Conservation (phyloP, 2,888 invertebrate species). For the Plemyria rubiginata region DNA sequence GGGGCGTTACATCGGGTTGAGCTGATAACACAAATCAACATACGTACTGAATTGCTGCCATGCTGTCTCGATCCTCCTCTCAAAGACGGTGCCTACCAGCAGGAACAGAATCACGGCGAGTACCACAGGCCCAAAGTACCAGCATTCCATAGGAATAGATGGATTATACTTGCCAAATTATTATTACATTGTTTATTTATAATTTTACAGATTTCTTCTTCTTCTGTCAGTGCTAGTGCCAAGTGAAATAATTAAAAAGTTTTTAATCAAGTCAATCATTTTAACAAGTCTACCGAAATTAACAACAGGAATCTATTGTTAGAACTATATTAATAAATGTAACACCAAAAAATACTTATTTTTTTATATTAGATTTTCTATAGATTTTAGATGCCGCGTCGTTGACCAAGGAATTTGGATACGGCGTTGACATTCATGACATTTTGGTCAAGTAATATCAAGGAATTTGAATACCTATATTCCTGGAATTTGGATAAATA, state of each 20-base stretch:
- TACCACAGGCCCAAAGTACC: constrained; percentile 60
- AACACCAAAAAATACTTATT: too few relatives aligned
- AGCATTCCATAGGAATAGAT: constrained; percentile 59
- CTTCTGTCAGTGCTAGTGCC: too few relatives aligned
- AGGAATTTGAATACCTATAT: too few relatives aligned
- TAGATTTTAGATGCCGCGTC: background rate
- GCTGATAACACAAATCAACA: constrained; percentile 9
- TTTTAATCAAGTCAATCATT: too few relatives aligned
- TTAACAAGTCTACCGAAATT: too few relatives aligned
- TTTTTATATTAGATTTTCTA: too few relatives aligned
- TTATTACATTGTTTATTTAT: constrained; percentile 11
- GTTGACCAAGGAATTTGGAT: constrained; percentile 11
- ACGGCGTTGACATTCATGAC: background rate
- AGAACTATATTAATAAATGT: too few relatives aligned
- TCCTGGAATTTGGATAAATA: too few relatives aligned
- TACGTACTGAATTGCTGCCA: constrained; percentile 61
- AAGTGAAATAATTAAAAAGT: too few relatives aligned
- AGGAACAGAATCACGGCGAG: constrained; percentile 69
- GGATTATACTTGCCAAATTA: background rate
- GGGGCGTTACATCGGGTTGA: too few relatives aligned
- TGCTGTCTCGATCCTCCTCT: constrained; percentile 59
- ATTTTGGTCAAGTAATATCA: background rate
- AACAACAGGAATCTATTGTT: too few relatives aligned
- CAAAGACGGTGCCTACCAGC: constrained; percentile 68
- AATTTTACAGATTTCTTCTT: background rate